Base-by-base conservation (phyloP, 2,113 vertebrate species). In the Panthera tigris region DNA sequence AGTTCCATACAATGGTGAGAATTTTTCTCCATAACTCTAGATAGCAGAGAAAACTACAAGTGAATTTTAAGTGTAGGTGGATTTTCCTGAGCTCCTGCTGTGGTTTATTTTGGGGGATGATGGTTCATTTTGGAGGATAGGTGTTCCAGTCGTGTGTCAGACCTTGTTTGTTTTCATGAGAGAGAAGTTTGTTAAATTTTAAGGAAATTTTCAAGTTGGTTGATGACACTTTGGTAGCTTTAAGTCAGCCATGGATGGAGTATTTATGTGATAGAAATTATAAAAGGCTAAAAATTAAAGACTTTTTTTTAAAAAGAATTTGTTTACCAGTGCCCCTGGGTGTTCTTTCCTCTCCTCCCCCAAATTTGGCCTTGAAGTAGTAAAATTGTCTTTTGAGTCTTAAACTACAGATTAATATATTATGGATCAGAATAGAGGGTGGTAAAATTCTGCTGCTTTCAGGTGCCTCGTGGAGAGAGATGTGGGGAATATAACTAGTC, bases 221-320 rank as follows among this genome's bases (percentile, higher is more conserved):
- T 74, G 21, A 65, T 94, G 21, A 12, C 1, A 45, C 18, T 92
- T 92, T 68, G 33, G 36, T 65, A 68, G 36, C 55, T 84, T 88
- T 65, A 85, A 85, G 27, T 92, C 15, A 94, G 29, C 61, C 39
- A 52, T 16, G 21, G 63, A 80, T 33, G 25, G 39, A 95, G 25
- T 68, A 55, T 83, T 79, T 87, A 79, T 74, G 11, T 16, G 79
- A 74, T 0, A 25, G 39, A 90, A 85, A 21, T 71, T 95, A 63
- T 91, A 50, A 86, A 86, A 96, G 71, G 9, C 80, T 86, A 79
- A 16, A 92, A 76, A 82, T 86, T 82, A 71, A 61, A 84, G n/a
- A 36, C 1, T 12, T 36, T 36, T 41, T 50, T 48, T 73, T 50
- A 29, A 19, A 39, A 15, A 94, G 27, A 91, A 92, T 33, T 79